These are phyloP conservation scores for Macrotis lagotis DNA, from an alignment of 2,113 vertebrate genomes.

Conservation along the genomic window DNA sequence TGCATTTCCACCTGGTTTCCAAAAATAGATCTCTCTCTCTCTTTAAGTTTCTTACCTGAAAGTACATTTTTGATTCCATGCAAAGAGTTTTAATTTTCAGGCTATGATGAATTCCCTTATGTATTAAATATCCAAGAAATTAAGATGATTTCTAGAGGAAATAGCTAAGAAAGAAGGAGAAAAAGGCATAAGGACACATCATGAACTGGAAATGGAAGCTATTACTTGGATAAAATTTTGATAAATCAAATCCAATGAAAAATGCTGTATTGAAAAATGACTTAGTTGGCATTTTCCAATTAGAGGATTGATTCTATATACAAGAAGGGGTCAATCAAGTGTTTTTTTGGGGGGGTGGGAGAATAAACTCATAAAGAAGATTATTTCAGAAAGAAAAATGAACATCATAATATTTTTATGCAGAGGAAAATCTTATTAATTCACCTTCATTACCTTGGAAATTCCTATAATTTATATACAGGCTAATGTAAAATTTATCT, in stretches of 20 bases:
- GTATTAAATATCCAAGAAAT: neutral
- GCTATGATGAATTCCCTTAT: neutral
- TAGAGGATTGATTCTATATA: neutral
- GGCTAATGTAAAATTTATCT: neutral
- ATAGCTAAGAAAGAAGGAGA: neutral
- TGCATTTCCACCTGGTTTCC: neutral
- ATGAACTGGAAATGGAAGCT: neutral
- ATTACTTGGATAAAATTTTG: neutral
- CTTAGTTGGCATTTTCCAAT: neutral
- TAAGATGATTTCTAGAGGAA: slow-evolving; percentile 14
- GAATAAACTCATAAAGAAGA: neutral
- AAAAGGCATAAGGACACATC: neutral
- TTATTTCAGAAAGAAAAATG: neutral
- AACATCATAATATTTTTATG: neutral
- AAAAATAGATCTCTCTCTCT: neutral
- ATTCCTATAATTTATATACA: neutral
- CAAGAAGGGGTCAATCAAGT: neutral
- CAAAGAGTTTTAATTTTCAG: neutral
- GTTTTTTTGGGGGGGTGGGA: neutral
- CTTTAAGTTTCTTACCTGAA: neutral
- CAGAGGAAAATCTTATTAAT: neutral
- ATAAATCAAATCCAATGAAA: neutral
- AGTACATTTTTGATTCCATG: neutral
- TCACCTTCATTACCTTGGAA: neutral
- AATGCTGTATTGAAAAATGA: neutral